phyloP scores from a whole-genome alignment of 2,113 vertebrate genomes.

The Oplegnathus fasciatus region DNA sequence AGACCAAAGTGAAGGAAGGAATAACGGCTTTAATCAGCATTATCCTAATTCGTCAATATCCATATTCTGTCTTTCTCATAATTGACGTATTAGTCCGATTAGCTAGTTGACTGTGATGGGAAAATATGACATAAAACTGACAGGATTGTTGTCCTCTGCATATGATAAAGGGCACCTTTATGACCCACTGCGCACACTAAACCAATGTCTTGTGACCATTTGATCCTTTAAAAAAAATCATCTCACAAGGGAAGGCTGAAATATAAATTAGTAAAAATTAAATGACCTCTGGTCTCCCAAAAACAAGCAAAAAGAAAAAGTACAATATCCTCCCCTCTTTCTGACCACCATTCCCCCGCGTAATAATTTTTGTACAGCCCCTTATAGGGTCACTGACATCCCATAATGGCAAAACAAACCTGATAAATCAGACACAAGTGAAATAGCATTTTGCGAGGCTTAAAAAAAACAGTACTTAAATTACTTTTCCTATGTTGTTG shows the following conservation, averaged over 20 bases:
- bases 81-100: background rate
- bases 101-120: background rate
- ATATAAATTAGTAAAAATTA: background rate
- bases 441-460: conserved; percentile 25
- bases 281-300: background rate
- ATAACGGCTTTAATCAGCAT: background rate
- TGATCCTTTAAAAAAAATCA: background rate
- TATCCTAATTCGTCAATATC: background rate
- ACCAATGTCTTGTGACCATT: background rate
- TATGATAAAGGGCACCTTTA: background rate
- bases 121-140: background rate
- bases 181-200: background rate
- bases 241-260: background rate
- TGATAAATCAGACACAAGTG: background rate
- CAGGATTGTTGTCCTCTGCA: background rate
- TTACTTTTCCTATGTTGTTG: background rate
- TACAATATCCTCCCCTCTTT: background rate
- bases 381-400: conserved; percentile 4
- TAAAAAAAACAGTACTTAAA: conserved; percentile 27
- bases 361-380: conserved; percentile 7
- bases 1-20: background rate
- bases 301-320: background rate
- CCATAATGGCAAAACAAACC: background rate
- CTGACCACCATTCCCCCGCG: background rate
- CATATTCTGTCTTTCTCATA: background rate